Percentiles rank a stretch among this genome's conserved stretches.
These are phyloP conservation scores for Plemyria rubiginata DNA, from an alignment of 2,888 invertebrate genomes.

Conservation along the genomic window DNA sequence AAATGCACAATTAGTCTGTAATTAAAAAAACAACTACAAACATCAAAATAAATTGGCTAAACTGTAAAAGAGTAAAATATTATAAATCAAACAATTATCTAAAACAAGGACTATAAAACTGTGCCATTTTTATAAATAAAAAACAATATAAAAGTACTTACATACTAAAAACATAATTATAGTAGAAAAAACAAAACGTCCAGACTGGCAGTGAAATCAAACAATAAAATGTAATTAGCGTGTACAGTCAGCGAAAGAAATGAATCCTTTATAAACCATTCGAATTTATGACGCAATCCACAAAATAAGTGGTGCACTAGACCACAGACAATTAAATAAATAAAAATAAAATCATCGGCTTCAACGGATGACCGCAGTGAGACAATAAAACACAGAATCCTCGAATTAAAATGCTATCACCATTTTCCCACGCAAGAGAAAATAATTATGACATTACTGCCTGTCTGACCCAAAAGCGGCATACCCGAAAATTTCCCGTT, in stretches of 20 bases:
- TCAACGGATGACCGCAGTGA: conserved; percentile 20
- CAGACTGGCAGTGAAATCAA: conserved; percentile 1
- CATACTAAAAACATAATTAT: neutral
- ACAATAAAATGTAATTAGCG: conserved; percentile 9
- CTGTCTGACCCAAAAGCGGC: conserved; percentile 40
- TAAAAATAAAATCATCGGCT: conserved; percentile 19
- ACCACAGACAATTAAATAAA: conserved; percentile 22
- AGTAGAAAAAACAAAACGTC: neutral
- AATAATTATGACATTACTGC: conserved; percentile 38
- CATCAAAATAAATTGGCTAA: neutral
- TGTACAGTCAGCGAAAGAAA: conserved; percentile 15
- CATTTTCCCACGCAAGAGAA: conserved; percentile 40
- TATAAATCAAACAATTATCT: neutral
- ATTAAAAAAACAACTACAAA: neutral
- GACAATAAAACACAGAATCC: conserved; percentile 39
- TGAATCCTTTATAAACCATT: conserved; percentile 10
- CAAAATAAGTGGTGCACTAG: conserved; percentile 8
- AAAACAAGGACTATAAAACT: neutral
- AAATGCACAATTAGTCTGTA: neutral
- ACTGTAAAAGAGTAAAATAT: neutral
- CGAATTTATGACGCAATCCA: conserved; percentile 7
- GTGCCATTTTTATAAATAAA: conserved; percentile 1
- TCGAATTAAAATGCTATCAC: conserved; percentile 41
- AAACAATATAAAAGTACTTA: neutral
- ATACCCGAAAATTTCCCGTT: conserved; percentile 37